Conservation (phyloP, 37 sponge, comb jelly and placozoan species). For the Bolinopsis microptera region DNA sequence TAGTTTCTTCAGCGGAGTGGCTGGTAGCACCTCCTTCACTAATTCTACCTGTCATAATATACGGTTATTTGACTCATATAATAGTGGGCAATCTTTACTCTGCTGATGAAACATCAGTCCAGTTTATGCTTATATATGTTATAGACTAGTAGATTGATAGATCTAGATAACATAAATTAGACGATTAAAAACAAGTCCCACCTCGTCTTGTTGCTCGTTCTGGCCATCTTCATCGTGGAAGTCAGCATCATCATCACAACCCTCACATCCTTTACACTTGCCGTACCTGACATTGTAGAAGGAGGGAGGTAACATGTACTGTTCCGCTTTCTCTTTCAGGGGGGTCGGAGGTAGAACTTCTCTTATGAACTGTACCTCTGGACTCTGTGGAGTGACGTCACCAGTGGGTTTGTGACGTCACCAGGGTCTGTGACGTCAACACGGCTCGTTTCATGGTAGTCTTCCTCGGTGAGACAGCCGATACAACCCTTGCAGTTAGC, state of each 20-base stretch:
- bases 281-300: constrained; percentile 37
- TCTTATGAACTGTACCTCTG: neutral
- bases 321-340: neutral
- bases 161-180: no score
- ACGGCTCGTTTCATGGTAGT: neutral
- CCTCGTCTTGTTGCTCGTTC: neutral
- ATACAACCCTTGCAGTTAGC: constrained; percentile 5
- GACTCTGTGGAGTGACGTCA: neutral
- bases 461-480: neutral
- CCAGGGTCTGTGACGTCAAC: neutral
- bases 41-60: neutral
- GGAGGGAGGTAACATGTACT: constrained; percentile 39
- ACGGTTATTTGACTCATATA: neutral
- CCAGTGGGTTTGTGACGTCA: neutral
- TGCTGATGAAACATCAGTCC: no score
- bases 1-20: constrained; percentile 23
- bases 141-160: neutral
- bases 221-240: neutral
- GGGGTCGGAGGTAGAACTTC: constrained; percentile 30
- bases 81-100: no score
- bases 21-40: constrained; percentile 28
- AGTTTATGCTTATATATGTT: neutral
- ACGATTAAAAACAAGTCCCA: no score
- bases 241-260: constrained; percentile 21
- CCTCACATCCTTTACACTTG: constrained; percentile 9